These are phyloP conservation scores for Tetrapedia diversipes DNA, from an alignment of 2,888 invertebrate genomes.

Conservation along the genomic window DNA sequence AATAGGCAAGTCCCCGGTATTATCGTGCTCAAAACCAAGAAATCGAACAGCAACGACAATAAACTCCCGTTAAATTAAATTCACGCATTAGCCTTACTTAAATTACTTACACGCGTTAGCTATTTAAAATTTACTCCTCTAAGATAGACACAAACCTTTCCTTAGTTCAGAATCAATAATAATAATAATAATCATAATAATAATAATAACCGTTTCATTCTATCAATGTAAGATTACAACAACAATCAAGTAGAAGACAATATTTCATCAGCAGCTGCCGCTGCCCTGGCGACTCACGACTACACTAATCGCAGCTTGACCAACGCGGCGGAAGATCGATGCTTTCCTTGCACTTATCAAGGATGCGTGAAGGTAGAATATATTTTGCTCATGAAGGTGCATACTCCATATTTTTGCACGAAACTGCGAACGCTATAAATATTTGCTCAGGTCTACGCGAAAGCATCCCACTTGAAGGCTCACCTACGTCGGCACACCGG, in stretches of 20 bases:
- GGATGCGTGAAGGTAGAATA: slow-evolving; percentile 79
- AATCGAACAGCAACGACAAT: background rate
- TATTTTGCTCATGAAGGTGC: no score
- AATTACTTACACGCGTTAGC: no score
- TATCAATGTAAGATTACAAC: slow-evolving; percentile 72
- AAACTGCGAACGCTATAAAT: background rate
- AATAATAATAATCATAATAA: background rate
- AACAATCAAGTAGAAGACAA: slow-evolving; percentile 77
- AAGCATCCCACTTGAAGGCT: slow-evolving; percentile 95
- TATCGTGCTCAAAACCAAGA: background rate
- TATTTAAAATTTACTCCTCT: no score
- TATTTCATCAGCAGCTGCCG: slow-evolving; percentile 76
- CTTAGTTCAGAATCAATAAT: background rate
- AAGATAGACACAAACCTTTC: no score
- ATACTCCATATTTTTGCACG: no score
- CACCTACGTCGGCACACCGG: slow-evolving; percentile 94
- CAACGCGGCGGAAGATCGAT: slow-evolving; percentile 79
- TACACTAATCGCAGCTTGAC: slow-evolving; percentile 80
- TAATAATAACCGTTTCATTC: background rate
- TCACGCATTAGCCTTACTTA: no score
- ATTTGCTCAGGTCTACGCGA: slow-evolving; percentile 90
- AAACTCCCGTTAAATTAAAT: no score
- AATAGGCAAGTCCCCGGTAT: slow-evolving; percentile 50
- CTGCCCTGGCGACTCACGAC: slow-evolving; percentile 82
- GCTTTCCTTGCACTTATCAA: slow-evolving; percentile 81